Evolutionary conservation across 2,797 vertebrate genomes (phyloP).

Genomic region (Limosa lapponica): DNA sequence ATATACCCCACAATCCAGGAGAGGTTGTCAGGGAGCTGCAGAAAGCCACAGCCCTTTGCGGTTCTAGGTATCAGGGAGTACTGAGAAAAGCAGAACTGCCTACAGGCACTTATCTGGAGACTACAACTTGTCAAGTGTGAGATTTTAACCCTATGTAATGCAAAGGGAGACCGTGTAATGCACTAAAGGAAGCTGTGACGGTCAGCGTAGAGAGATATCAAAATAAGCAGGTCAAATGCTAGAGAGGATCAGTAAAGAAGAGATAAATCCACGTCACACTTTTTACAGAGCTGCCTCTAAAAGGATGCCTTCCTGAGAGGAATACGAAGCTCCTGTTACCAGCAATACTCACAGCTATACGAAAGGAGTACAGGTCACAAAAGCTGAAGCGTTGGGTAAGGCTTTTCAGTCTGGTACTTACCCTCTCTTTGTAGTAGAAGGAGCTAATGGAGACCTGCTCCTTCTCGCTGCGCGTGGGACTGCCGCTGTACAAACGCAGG

Average conservation of each 20-base stretch:
- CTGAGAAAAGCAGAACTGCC: not conserved
- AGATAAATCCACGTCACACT: not conserved
- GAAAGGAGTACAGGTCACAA: not conserved
- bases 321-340: not conserved
- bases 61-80: not conserved
- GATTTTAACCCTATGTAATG: not conserved
- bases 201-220: not conserved
- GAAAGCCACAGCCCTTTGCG: not conserved
- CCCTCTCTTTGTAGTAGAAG: constrained; percentile 98
- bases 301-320: not conserved
- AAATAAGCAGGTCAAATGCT: not conserved
- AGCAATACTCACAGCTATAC: not conserved
- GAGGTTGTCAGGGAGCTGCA: not conserved
- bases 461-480: constrained; percentile 93
- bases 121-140: not conserved
- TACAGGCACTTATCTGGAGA: not conserved
- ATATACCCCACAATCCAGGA: not conserved
- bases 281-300: not conserved
- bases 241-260: not conserved
- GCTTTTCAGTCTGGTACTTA: constrained; percentile 69
- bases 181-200: not conserved
- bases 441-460: constrained; percentile 97
- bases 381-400: not conserved
- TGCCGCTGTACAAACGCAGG: constrained; percentile 92
- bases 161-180: not conserved